phyloP scores from a whole-genome alignment of 2,113 vertebrate genomes.

The Apeltes quadracus region DNA sequence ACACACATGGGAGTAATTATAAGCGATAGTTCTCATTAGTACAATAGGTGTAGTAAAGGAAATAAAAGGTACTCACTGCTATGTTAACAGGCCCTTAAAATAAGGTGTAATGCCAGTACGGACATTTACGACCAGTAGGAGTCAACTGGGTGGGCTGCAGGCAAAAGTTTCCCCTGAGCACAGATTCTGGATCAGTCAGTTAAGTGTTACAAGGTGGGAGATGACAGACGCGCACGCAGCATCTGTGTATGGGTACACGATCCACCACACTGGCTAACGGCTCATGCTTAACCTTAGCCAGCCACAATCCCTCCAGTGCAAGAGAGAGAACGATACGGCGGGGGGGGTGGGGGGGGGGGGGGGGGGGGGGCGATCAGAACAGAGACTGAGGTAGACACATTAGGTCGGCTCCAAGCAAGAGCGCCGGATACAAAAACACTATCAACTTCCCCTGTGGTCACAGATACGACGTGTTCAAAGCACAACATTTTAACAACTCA shows the following conservation, averaged over 20 bases:
- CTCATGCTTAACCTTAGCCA: conserved; percentile 67
- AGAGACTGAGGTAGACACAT: conserved; percentile 91
- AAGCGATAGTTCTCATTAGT: conserved; percentile 56
- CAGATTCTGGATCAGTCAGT: conserved; percentile 59
- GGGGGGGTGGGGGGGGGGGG: too few species aligned
- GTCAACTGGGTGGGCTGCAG: conserved; percentile 71
- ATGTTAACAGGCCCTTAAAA: conserved; percentile 78
- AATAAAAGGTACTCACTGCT: conserved; percentile 49
- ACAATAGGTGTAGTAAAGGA: conserved; percentile 53
- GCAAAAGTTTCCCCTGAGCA: conserved; percentile 63
- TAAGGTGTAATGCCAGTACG: conserved; percentile 71
- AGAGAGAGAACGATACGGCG: conserved; percentile 68
- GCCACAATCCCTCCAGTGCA: conserved; percentile 67
- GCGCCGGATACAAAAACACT: conserved; percentile 71
- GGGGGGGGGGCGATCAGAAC: conserved; percentile 70
- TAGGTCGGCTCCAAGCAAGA: conserved; percentile 77
- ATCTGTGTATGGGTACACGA: conserved; percentile 67
- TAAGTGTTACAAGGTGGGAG: conserved; percentile 37
- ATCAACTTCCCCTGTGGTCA: conserved; percentile 66
- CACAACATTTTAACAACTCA: conserved; percentile 55
- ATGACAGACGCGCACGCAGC: conserved; percentile 29
- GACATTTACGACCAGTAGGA: conserved; percentile 71
- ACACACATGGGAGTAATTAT: conserved; percentile 55
- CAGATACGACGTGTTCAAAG: conserved; percentile 56
- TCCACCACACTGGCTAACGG: conserved; percentile 53